Base-by-base conservation (phyloP, 2,113 vertebrate genomes). In the Mustela lutreola region DNA sequence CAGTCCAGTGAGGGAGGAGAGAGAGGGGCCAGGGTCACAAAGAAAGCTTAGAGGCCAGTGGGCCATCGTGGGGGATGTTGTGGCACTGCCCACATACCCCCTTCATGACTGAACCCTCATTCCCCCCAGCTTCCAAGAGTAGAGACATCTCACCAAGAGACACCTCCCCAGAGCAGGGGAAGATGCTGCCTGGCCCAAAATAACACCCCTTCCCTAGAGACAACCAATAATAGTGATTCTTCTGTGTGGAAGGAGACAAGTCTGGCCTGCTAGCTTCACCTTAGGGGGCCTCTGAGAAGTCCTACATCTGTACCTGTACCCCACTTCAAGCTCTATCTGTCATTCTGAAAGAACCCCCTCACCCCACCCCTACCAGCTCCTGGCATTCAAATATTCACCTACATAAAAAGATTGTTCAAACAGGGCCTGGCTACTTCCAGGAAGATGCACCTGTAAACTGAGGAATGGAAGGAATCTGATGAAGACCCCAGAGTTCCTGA, bases 21-120 rank as follows among this genome's bases (percentile, higher is more conserved):
- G 18, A 36, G 26, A 60, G 85, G 39, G n/a, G 60, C 45, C 60
- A 50, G 31, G 3, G 28, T 2, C 62, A 65, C 67, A 71, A 58
- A 56, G 88, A 39, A 33, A 28, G 24, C 7, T 70, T 31, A 63
- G 5, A 67, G 62, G 26, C 24, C 31, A 39, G 58, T 14, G 16
- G n/a, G n/a, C 19, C 24, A 21, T 1, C 1, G 4, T 21, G 6
- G 7, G 1, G 7, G 4, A 4, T 9, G 22, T 33, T 56, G 14
- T 79, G 15, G 67, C 22, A 4, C 24, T 19, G 24, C 19, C 26
- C 76, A 88, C 12, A 1, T 26, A 31, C 45, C 2, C 0, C 36
- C 42, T 63, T 42, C 8, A 71, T 42, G 78, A n/a, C 1, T 21
- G 48, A 88, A 58, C 7, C 3, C 26, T 58, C 58, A 56, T 9